Evolutionary conservation across 2,797 vertebrate genomes (phyloP).

Genomic region (Anolis apletophallus): DNA sequence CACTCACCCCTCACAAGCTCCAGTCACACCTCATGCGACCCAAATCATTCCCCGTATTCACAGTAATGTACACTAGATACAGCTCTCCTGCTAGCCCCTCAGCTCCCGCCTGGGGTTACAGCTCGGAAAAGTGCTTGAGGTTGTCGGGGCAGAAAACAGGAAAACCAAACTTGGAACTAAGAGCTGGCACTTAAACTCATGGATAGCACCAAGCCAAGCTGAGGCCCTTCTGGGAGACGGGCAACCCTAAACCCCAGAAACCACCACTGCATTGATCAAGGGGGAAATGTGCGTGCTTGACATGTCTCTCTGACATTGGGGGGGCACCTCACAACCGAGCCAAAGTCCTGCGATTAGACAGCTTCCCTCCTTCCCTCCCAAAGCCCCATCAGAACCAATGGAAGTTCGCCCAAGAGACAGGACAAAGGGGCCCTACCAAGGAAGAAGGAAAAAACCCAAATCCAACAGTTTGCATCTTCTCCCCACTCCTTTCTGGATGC

Average conservation of each 20-base stretch:
- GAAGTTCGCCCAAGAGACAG: neutral
- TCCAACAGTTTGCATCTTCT: neutral
- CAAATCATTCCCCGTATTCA: constrained; percentile 67
- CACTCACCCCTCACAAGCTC: constrained; percentile 28
- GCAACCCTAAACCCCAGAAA: neutral
- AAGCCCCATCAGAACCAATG: neutral
- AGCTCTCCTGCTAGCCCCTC: constrained; percentile 6
- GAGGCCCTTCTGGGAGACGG: neutral
- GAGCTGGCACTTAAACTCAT: constrained; percentile 13
- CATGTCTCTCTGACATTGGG: no score
- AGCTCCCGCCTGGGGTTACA: accelerated
- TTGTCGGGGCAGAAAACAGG: accelerated
- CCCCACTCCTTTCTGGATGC: neutral
- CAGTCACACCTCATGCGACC: constrained; percentile 38
- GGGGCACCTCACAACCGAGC: neutral
- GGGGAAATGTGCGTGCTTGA: neutral
- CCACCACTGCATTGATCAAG: neutral
- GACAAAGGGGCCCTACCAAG: no score
- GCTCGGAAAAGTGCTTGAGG: neutral
- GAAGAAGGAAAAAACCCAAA: neutral
- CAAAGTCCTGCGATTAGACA: no score
- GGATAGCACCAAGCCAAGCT: neutral
- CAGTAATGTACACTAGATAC: constrained; percentile 77
- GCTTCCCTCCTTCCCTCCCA: neutral
- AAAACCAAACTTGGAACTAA: neutral